Conservation (phyloP, 2,888 invertebrate genomes). For the Sphinx pinastri region DNA sequence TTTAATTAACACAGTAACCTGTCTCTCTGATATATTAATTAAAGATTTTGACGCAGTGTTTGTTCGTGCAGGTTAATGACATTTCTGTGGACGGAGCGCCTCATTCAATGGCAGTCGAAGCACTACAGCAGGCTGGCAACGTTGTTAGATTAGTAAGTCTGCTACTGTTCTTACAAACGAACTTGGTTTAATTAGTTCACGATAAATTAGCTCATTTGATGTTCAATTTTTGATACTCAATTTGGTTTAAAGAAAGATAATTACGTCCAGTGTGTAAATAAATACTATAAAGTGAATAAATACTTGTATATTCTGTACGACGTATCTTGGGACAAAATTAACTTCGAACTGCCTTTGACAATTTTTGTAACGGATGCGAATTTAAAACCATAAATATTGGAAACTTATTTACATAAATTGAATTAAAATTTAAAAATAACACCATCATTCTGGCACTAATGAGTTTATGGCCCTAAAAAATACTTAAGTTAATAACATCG, state of each 20-base stretch:
- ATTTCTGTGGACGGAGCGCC: constrained; percentile 96
- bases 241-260: neutral
- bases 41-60: constrained; percentile 20
- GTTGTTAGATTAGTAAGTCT: constrained; percentile 93
- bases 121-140: constrained; percentile 97
- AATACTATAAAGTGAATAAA: constrained; percentile 2
- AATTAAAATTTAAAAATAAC: too few relatives aligned
- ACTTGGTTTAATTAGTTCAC: constrained; percentile 14
- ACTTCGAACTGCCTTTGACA: too few relatives aligned
- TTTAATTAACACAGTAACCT: neutral
- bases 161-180: neutral
- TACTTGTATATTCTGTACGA: constrained; percentile 4
- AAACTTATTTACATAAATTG: too few relatives aligned
- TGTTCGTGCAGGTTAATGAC: constrained; percentile 91
- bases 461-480: too few relatives aligned
- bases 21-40: neutral
- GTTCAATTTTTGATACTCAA: neutral
- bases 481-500: too few relatives aligned
- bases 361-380: too few relatives aligned
- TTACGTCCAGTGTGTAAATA: neutral
- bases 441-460: too few relatives aligned
- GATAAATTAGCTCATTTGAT: constrained; percentile 21
- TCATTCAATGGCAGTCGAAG: constrained; percentile 97
- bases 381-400: too few relatives aligned
- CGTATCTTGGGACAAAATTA: too few relatives aligned